Conservation (phyloP, 2,797 vertebrate species). For the Sciurus carolinensis region DNA sequence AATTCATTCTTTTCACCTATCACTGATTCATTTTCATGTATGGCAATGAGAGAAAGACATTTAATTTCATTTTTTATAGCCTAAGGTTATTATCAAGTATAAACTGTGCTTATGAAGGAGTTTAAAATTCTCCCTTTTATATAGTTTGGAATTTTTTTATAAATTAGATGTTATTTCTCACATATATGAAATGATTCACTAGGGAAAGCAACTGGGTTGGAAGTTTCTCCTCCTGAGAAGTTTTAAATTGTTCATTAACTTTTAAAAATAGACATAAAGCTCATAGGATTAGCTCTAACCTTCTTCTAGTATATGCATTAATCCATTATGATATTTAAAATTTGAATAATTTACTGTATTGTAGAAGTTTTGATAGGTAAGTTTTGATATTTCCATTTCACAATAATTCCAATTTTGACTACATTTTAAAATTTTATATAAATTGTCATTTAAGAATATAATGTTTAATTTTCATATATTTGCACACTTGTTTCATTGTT, state of each 20-base stretch:
- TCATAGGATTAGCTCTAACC: no score
- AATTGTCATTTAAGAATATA: background rate
- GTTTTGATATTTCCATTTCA: background rate
- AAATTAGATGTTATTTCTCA: background rate
- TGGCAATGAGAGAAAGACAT: background rate
- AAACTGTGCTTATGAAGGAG: background rate
- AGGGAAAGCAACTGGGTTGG: background rate
- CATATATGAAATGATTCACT: background rate
- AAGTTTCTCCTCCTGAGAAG: background rate
- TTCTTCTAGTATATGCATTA: background rate
- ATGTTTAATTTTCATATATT: background rate
- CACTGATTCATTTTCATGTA: background rate
- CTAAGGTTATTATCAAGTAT: background rate
- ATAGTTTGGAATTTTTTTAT: background rate
- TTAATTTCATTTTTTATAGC: background rate
- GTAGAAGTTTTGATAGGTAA: background rate
- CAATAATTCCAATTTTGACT: background rate
- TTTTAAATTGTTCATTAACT: background rate
- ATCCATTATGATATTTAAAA: background rate
- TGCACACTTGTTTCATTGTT: background rate
- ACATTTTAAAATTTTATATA: background rate
- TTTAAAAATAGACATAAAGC: background rate
- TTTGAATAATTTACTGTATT: background rate
- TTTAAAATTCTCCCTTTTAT: background rate
- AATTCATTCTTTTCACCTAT: background rate